Base-by-base conservation (phyloP, 64 coral and sea anemone species). In the Pocillopora verrucosa region DNA sequence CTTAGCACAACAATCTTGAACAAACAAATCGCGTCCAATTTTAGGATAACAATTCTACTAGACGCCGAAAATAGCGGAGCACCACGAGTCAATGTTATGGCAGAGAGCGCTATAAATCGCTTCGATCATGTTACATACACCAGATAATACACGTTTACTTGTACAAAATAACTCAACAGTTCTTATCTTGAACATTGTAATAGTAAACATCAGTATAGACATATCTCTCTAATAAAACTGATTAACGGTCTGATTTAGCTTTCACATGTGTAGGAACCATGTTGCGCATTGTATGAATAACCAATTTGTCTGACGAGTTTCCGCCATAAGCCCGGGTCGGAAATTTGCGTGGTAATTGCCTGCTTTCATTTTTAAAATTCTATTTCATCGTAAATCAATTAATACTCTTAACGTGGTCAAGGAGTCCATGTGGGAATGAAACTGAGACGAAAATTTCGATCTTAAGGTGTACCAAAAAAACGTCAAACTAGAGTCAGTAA, bases 231-330 rank as follows among this genome's bases (percentile, higher is more conserved):
- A 63, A 85, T 85, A 85, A 83, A 62, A 69, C 56, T 57, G 38
- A 85, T 85, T 85, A 85, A 65, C 82, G 64, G 67, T 25, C 16
- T 56, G 82, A 85, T 85, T 22, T 20, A 85, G 64, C 57, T 25
- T 72, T 41, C 65, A 85, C 37, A 57, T 57, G 16, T 51, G 22
- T 72, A 19, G 13, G 13, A 56, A 56, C 10, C 36, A n/a, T 85
- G 19, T 85, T 36, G 19, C 25, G 41, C 11, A n/a, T 20, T 30
- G 67, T 11, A 24, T 70, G 25, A 70, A 35, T 72, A 35, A 58
- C 41, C 62, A 84, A 68, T 30, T 14, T 24, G 61, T 13, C 36
- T 83, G 82, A 85, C 61, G 56, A 36, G 56, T 72, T 65, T 20
- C 34, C 34, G 13, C 19, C 16, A 64, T 13, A 16, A 57, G 13